A percentile compares a stretch with the other conserved stretches of the same genome.
Evolutionary conservation across 2,113 vertebrate species (phyloP).

Genomic region (Hipposideros armiger): DNA sequence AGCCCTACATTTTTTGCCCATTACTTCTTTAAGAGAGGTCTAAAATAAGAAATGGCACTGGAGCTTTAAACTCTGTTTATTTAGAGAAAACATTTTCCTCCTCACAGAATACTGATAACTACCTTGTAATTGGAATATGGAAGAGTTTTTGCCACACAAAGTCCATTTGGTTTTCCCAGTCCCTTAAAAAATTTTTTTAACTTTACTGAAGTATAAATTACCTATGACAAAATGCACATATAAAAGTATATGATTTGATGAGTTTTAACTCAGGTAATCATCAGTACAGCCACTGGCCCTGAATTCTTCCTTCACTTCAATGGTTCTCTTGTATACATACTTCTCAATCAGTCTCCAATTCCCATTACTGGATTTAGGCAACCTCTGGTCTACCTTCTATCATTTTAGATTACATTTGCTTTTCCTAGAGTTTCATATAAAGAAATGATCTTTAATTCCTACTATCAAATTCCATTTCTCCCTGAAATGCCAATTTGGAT

Average conservation of each 20-base stretch:
- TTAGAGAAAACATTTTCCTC: constrained; percentile 69
- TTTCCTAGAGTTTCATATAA: constrained; percentile 24
- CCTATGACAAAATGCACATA: background rate
- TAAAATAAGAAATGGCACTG: constrained; percentile 74
- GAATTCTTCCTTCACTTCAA: background rate
- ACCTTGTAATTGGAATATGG: constrained; percentile 52
- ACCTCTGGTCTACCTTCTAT: background rate
- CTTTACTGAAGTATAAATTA: constrained; percentile 8
- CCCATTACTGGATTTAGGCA: background rate
- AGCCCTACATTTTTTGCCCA: constrained; percentile 71
- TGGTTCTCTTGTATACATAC: background rate
- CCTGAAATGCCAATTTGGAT: constrained; percentile 14
- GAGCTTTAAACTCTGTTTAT: constrained; percentile 72
- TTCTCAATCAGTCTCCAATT: background rate
- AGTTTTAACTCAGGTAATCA: constrained; percentile 20
- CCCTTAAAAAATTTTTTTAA: background rate
- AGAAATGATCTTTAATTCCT: constrained; percentile 4
- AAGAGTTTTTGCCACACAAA: constrained; percentile 36
- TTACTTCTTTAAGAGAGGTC: constrained; percentile 74
- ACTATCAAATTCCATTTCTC: constrained; percentile 47
- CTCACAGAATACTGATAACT: constrained; percentile 50
- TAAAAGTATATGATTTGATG: constrained; percentile 1
- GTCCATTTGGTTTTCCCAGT: constrained; percentile 5
- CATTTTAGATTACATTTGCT: constrained; percentile 20
- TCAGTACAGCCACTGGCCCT: background rate